phyloP scores from a whole-genome alignment of 2,888 invertebrate genomes.

The Syrphus vitripennis region DNA sequence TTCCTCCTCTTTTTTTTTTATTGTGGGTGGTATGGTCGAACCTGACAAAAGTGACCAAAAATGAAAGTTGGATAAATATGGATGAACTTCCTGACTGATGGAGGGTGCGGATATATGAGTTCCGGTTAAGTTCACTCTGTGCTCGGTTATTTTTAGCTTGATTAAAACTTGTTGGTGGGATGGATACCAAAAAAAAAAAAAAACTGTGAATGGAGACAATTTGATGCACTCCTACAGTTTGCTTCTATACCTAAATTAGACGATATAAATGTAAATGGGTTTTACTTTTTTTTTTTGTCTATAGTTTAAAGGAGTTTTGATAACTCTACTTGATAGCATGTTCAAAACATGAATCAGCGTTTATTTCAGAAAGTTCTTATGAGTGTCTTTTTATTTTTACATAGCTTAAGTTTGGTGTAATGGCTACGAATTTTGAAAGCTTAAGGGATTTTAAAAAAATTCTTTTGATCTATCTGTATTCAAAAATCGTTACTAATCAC shows the following conservation, averaged over 20 bases:
- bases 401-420: neutral
- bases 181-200: neutral
- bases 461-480: no score
- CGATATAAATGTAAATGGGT: neutral
- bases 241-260: neutral
- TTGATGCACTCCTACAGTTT: conserved; percentile 4
- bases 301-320: neutral
- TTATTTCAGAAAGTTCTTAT: no score
- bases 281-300: neutral
- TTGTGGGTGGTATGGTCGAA: neutral
- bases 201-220: conserved; percentile 38
- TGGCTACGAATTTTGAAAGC: neutral
- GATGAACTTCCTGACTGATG: neutral
- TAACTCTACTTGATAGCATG: fast-evolving
- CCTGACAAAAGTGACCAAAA: neutral
- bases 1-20: neutral
- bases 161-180: conserved; percentile 1
- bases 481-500: no score
- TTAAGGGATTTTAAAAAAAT: no score
- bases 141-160: neutral
- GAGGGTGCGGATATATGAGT: neutral
- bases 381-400: neutral
- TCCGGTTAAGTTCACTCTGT: conserved; percentile 14
- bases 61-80: neutral
- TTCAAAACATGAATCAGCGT: no score